These are phyloP conservation scores for Mesoclemmys tuberculata DNA, from an alignment of 2,113 vertebrate species.

Conservation along the genomic window DNA sequence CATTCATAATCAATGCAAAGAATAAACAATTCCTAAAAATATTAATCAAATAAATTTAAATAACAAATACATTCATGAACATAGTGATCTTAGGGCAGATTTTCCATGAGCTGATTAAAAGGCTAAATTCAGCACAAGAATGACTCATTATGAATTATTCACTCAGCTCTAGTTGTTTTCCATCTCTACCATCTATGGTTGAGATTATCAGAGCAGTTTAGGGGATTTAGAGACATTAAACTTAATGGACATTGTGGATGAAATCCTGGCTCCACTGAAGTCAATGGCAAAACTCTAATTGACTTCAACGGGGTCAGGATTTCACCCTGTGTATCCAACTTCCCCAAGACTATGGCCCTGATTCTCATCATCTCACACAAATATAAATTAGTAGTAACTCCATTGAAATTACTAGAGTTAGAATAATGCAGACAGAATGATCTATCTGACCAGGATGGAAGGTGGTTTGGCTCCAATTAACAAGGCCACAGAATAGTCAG, in stretches of 20 bases:
- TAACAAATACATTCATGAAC: background rate
- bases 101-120: background rate
- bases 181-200: background rate
- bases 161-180: background rate
- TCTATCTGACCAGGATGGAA: background rate
- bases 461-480: conserved; percentile 7
- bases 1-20: background rate
- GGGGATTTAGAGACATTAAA: background rate
- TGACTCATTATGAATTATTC: background rate
- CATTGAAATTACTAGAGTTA: background rate
- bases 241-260: background rate
- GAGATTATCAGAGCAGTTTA: background rate
- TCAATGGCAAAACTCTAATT: background rate
- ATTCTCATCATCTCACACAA: background rate
- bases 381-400: background rate
- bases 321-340: background rate
- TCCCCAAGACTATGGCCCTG: background rate
- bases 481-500: background rate
- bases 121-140: background rate
- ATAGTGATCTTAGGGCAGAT: background rate
- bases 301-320: background rate
- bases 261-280: background rate
- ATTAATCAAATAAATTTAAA: background rate
- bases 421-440: background rate
- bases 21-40: background rate